These are phyloP conservation scores for Parotia lawesii DNA, from an alignment of 2,113 vertebrate genomes.

Conservation along the genomic window DNA sequence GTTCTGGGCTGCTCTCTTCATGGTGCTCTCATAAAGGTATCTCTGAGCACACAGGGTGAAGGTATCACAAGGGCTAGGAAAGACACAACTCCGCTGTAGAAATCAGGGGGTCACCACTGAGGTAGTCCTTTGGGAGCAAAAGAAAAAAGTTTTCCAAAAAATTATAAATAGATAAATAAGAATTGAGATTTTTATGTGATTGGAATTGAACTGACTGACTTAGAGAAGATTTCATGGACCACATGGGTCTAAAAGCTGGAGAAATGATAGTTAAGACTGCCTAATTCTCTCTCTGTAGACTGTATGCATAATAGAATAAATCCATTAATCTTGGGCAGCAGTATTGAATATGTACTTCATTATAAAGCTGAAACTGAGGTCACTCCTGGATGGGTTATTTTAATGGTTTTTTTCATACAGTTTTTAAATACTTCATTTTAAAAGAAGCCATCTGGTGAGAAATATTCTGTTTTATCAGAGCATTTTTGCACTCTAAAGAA, in stretches of 20 bases:
- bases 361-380: neutral
- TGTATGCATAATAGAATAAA: neutral
- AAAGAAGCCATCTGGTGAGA: neutral
- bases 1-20: neutral
- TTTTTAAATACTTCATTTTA: neutral
- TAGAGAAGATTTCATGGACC: neutral
- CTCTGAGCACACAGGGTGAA: neutral
- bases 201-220: neutral
- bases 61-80: neutral
- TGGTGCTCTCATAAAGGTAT: neutral
- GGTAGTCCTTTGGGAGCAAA: neutral
- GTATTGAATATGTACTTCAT: neutral
- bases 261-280: neutral
- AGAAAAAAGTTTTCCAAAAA: neutral
- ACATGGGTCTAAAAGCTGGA: neutral
- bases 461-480: neutral
- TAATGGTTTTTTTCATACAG: neutral
- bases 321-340: neutral
- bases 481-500: neutral
- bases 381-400: neutral
- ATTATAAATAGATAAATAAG: neutral
- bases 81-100: neutral
- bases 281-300: neutral
- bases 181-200: neutral
- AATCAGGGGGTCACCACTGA: neutral